These are phyloP conservation scores for Metridium senile DNA, from an alignment of 92 coral and sea anemone species.

Conservation along the genomic window DNA sequence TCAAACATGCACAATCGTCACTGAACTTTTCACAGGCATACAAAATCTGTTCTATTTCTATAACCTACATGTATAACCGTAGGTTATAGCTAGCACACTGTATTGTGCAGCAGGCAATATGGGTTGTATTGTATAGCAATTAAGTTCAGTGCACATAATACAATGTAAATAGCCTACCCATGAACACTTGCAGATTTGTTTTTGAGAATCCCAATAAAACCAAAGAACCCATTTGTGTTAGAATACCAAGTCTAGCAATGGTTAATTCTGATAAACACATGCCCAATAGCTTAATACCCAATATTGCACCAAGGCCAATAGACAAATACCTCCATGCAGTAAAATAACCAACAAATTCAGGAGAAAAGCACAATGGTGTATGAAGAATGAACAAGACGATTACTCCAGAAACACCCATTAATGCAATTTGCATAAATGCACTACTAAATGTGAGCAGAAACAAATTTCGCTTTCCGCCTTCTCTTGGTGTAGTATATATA, in stretches of 20 bases:
- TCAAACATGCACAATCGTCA: too few relatives aligned
- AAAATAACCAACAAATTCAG: constrained; percentile 68
- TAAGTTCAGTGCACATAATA: too few relatives aligned
- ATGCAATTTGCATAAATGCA: constrained; percentile 20
- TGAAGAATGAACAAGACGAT: constrained; percentile 58
- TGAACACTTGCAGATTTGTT: constrained; percentile 34
- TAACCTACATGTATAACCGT: too few relatives aligned
- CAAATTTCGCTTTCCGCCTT: constrained; percentile 52
- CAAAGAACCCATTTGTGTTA: constrained; percentile 36
- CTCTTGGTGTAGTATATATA: constrained; percentile 51
- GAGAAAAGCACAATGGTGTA: constrained; percentile 75
- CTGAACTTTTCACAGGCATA: too few relatives aligned
- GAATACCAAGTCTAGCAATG: constrained; percentile 55
- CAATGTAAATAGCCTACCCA: too few relatives aligned
- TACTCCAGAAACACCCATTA: constrained; percentile 47
- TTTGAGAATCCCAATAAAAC: constrained; percentile 55
- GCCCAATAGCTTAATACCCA: constrained; percentile 67
- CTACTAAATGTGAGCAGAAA: constrained; percentile 52
- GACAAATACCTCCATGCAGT: constrained; percentile 48
- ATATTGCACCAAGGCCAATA: constrained; percentile 67
- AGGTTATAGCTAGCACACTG: too few relatives aligned
- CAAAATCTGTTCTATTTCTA: too few relatives aligned
- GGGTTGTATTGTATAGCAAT: too few relatives aligned
- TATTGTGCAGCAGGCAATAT: too few relatives aligned
- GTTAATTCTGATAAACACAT: constrained; percentile 53